phyloP scores from a whole-genome alignment of 2,888 invertebrate species.

The Meta bourneti region DNA sequence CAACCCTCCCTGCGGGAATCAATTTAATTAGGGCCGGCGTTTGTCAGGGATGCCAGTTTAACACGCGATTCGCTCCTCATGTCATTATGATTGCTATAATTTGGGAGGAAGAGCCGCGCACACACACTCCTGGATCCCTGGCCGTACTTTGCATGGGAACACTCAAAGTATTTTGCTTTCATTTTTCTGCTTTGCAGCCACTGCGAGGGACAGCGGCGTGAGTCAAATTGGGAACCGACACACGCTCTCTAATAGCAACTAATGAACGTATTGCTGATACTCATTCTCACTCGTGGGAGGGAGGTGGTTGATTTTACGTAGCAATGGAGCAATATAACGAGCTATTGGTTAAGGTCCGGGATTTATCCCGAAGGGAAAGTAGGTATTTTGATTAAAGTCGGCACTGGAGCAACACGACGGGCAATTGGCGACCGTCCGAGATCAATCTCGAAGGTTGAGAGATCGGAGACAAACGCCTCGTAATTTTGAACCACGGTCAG shows the following conservation, averaged over 20 bases:
- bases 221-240: conserved; percentile 45
- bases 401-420: no score
- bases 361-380: no score
- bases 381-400: no score
- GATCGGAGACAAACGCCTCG: no score
- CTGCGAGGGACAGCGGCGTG: conserved; percentile 8
- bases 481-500: no score
- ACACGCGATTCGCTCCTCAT: conserved; percentile 74
- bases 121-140: background rate
- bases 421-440: no score
- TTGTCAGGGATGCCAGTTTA: conserved; percentile 68
- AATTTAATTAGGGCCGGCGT: conserved; percentile 72
- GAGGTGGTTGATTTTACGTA: no score
- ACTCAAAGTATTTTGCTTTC: conserved; percentile 40
- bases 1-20: conserved; percentile 52
- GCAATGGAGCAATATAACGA: no score
- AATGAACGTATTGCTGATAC: no score
- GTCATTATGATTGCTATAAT: conserved; percentile 76
- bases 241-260: background rate
- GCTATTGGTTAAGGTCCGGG: no score
- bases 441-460: no score
- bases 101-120: conserved; percentile 55
- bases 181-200: conserved; percentile 8
- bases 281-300: no score
- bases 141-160: conserved; percentile 63